Conservation (phyloP, 2,888 invertebrate genomes). For the Ochropacha duplaris region DNA sequence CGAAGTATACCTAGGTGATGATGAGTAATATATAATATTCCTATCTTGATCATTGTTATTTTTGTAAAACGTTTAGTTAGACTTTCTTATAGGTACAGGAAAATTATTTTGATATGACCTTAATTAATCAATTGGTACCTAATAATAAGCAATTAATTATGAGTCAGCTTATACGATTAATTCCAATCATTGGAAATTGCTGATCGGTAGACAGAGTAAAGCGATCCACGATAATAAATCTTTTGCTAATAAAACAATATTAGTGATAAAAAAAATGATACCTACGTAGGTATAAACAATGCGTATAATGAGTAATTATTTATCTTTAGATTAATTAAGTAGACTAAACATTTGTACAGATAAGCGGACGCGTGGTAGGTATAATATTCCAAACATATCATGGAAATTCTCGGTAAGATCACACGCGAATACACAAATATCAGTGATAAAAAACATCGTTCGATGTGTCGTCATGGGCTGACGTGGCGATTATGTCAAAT, state of each 20-base stretch:
- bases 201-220: neutral
- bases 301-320: slow-evolving; percentile 22
- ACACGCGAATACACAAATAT: slow-evolving; percentile 32
- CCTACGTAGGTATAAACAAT: slow-evolving; percentile 18
- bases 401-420: slow-evolving; percentile 31
- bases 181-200: neutral
- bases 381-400: slow-evolving; percentile 35
- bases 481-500: slow-evolving; percentile 48
- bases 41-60: neutral
- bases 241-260: neutral
- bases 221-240: neutral
- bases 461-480: slow-evolving; percentile 65
- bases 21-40: neutral
- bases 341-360: slow-evolving; percentile 13
- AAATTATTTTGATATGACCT: neutral
- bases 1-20: no score
- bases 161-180: neutral
- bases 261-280: neutral
- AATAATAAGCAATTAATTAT: no score
- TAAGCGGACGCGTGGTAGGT: slow-evolving; percentile 30
- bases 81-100: neutral
- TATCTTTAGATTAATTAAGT: slow-evolving; percentile 30
- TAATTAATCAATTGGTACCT: no score
- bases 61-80: neutral
- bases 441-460: slow-evolving; percentile 56